Base-by-base conservation (phyloP, 2,797 vertebrate species). In the Aulostomus chinensis region DNA sequence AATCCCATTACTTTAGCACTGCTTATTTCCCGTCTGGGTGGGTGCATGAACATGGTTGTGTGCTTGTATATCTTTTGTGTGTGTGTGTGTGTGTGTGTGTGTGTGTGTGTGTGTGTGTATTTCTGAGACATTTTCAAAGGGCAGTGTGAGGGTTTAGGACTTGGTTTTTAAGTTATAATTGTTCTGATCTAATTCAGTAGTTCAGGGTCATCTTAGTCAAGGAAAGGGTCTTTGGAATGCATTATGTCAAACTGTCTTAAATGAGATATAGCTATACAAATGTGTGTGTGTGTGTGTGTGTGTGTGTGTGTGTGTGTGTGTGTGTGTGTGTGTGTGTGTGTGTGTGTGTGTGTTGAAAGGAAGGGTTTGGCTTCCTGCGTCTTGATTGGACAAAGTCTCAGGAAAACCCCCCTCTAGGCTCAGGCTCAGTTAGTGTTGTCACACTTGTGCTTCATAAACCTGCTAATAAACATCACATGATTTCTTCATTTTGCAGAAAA, bases 331-430 rank as follows among this genome's bases (percentile, higher is more conserved):
- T 22, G 15, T 29, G 20, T 25, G 21, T 29, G 12, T 47, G 16
- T 39, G n/a, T 42, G 26, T 53, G 28, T 36, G 62, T 49, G 42
- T 54, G 20, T 69, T 18, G 24, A 82, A 68, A 52, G 81, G 81
- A 88, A 86, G 76, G 87, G 83, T 68, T 70, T 78, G 85, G 75
- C 53, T 86, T 87, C 83, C 85, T 81, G 74, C 48, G 51, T 70
- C 58, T 72, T 69, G 80, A 87, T 76, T 83, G 76, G 78, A 81
- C 78, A 76, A 79, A 76, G 47, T 84, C 56, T 67, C 15, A 81
- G 85, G 72, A 86, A 84, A 78, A 22, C n/a, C 34, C 66, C 59
- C 76, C 36, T 30, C 38, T 20, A 39, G 57, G 64, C 45, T 59
- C 32, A 13, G 29, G 69, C 52, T 76, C 55, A 64, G 66, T 76